Evolutionary conservation across 2,888 invertebrate genomes (phyloP).

Genomic region (Blera fallax): DNA sequence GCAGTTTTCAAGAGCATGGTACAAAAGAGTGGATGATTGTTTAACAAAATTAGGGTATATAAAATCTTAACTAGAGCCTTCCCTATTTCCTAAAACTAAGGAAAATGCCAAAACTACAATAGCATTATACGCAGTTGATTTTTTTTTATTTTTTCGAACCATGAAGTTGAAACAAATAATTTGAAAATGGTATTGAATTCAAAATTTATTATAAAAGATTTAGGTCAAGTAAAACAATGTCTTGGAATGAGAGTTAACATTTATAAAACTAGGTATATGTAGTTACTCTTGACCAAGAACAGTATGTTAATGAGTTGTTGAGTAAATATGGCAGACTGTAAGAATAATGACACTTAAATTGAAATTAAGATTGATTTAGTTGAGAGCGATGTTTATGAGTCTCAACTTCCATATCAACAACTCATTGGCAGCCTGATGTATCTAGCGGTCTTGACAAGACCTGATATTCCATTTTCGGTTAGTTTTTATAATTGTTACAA

Average conservation of each 20-base stretch:
- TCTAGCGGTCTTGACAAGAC: background rate
- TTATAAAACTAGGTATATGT: background rate
- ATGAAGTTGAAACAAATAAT: no score
- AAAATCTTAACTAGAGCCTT: background rate
- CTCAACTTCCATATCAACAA: background rate
- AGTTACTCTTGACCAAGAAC: background rate
- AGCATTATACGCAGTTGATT: background rate
- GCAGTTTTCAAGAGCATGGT: background rate
- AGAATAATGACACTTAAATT: background rate
- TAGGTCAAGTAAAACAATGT: background rate
- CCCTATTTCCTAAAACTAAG: background rate
- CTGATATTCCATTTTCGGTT: background rate
- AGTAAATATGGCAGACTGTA: constrained; percentile 10
- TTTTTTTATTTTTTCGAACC: background rate
- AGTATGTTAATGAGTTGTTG: background rate
- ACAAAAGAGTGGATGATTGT: background rate
- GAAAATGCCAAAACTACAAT: background rate
- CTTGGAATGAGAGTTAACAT: background rate
- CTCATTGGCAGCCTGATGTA: background rate
- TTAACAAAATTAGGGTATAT: background rate
- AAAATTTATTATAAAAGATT: background rate
- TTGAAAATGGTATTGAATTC: background rate
- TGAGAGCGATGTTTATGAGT: background rate
- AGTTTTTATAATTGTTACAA: no score
- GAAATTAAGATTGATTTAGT: constrained; percentile 7